phyloP scores from a whole-genome alignment of 2,797 vertebrate species.

The Cossypha polioptera region DNA sequence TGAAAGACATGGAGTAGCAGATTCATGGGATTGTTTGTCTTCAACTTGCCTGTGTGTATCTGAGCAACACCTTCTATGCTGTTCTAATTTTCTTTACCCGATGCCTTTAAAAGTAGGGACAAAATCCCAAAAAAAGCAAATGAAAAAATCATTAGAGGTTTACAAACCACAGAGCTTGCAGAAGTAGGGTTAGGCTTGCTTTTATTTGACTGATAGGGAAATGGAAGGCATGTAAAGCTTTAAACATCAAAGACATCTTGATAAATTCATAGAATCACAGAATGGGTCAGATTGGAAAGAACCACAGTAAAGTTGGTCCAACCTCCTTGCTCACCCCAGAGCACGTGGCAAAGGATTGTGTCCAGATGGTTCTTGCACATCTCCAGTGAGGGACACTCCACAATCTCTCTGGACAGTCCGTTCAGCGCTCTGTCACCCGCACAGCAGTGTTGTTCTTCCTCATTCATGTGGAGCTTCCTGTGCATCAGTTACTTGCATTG shows the following conservation, averaged over 20 bases:
- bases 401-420: not conserved
- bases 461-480: not conserved
- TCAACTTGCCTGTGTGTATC: not conserved
- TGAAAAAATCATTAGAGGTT: not conserved
- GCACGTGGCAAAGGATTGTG: not conserved
- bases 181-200: not conserved
- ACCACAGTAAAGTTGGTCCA: not conserved
- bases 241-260: not conserved
- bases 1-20: not conserved
- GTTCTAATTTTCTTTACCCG: not conserved
- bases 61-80: not conserved
- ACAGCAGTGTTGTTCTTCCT: not conserved
- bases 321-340: not conserved
- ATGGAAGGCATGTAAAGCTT: not conserved
- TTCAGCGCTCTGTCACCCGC: accelerated
- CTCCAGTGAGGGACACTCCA: not conserved
- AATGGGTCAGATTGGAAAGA: not conserved
- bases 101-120: not conserved
- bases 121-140: not conserved
- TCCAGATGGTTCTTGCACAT: not conserved
- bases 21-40: not conserved
- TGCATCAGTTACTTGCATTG: not conserved
- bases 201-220: not conserved
- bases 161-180: not conserved
- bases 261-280: not conserved